These are phyloP conservation scores for Drosophila rubida DNA, from an alignment of 2,888 invertebrate species.

Conservation along the genomic window DNA sequence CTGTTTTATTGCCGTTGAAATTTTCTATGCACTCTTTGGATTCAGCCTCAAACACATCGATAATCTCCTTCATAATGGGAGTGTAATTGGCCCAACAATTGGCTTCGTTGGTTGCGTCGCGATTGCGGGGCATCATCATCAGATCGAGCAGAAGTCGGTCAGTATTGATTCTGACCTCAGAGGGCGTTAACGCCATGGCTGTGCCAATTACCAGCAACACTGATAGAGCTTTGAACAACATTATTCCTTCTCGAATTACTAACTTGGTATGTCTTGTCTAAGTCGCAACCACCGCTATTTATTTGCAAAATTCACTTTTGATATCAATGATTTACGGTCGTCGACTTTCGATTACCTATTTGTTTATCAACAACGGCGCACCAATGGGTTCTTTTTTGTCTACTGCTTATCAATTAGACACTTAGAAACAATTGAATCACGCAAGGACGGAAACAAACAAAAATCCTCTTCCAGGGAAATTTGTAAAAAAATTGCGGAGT, in stretches of 20 bases:
- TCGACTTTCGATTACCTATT: not conserved
- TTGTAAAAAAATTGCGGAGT: not conserved
- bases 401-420: not conserved
- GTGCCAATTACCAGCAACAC: slow-evolving; percentile 37
- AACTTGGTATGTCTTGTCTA: slow-evolving; percentile 20
- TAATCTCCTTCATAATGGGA: slow-evolving; percentile 31
- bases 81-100: slow-evolving; percentile 45
- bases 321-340: not conserved
- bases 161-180: not conserved
- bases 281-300: slow-evolving; percentile 7
- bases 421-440: not conserved
- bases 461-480: not conserved
- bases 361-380: slow-evolving; percentile 2
- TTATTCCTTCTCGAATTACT: slow-evolving; percentile 24
- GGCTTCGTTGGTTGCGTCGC: slow-evolving; percentile 7
- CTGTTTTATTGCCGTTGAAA: not conserved
- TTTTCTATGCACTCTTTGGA: slow-evolving; percentile 18
- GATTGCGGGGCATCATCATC: slow-evolving; percentile 30
- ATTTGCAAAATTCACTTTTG: slow-evolving; percentile 11
- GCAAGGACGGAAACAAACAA: not conserved
- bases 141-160: slow-evolving; percentile 34
- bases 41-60: slow-evolving; percentile 15
- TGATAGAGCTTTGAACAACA: slow-evolving; percentile 40
- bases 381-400: not conserved
- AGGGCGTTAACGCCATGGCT: slow-evolving; percentile 24